Evolutionary conservation across 2,797 vertebrate species (phyloP).

Genomic region (Bradypodion pumilum): DNA sequence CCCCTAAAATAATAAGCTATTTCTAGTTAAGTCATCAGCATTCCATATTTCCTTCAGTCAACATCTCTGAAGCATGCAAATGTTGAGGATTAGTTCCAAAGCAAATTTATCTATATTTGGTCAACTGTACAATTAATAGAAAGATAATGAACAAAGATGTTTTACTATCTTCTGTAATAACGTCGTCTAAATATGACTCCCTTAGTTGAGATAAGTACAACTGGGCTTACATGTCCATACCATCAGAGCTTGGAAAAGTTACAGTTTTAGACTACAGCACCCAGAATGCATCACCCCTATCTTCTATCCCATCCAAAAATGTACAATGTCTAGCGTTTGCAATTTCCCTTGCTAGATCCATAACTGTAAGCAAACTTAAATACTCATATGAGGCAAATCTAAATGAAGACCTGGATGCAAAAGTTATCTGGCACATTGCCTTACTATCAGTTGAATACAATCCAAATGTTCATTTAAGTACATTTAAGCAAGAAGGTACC

Average conservation of each 20-base stretch:
- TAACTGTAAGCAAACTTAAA: not conserved
- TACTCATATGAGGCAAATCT: not conserved
- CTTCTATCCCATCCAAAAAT: too few relatives aligned
- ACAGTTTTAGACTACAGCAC: too few relatives aligned
- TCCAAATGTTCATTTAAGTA: not conserved
- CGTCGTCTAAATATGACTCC: not conserved
- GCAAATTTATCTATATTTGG: not conserved
- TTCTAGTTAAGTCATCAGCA: not conserved
- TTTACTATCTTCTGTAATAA: not conserved
- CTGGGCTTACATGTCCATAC: not conserved
- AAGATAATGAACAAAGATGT: not conserved
- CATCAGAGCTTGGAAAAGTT: too few relatives aligned
- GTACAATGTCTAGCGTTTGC: too few relatives aligned
- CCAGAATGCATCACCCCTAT: too few relatives aligned
- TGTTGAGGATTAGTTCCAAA: not conserved
- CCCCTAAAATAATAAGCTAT: not conserved
- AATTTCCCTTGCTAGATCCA: not conserved
- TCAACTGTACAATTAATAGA: not conserved
- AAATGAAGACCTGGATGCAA: not conserved
- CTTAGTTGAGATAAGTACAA: not conserved
- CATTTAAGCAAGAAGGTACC: too few relatives aligned
- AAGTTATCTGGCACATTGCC: not conserved
- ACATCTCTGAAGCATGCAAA: not conserved
- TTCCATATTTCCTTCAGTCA: not conserved
- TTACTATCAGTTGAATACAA: not conserved